These are phyloP conservation scores for Cabera pusaria DNA, from an alignment of 2,888 invertebrate genomes.

Conservation along the genomic window DNA sequence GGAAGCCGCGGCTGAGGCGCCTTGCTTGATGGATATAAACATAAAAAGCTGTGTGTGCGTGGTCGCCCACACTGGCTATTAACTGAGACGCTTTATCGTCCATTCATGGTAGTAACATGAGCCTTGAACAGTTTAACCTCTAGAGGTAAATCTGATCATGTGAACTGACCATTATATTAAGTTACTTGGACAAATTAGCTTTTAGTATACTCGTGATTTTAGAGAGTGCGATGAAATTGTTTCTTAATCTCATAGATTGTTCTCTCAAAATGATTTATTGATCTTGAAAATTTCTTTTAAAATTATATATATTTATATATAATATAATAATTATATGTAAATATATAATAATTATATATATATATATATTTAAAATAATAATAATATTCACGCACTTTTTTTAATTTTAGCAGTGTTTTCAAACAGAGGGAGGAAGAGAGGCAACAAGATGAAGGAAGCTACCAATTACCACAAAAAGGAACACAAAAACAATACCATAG, in stretches of 20 bases:
- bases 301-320: too few species aligned
- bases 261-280: background rate
- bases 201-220: slow-evolving; percentile 2
- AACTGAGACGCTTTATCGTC: slow-evolving; percentile 70
- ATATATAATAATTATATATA: too few species aligned
- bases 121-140: slow-evolving; percentile 57
- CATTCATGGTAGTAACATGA: slow-evolving; percentile 67
- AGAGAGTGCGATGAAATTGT: background rate
- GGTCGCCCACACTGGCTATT: slow-evolving; percentile 66
- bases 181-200: slow-evolving; percentile 30
- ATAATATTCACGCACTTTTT: too few species aligned
- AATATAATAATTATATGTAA: too few species aligned
- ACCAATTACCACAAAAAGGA: slow-evolving; percentile 27
- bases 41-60: slow-evolving; percentile 52
- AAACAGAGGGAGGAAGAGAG: too few species aligned
- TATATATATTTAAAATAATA: too few species aligned
- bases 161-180: slow-evolving; percentile 42
- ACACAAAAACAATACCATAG: slow-evolving; percentile 30
- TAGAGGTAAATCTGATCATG: slow-evolving; percentile 50
- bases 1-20: slow-evolving; percentile 62
- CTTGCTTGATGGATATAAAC: slow-evolving; percentile 66
- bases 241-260: too few species aligned
- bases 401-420: too few species aligned
- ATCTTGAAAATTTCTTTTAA: too few species aligned
- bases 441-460: slow-evolving; percentile 28